Conservation (phyloP, 2,888 invertebrate species). For the Cantharis lateralis region DNA sequence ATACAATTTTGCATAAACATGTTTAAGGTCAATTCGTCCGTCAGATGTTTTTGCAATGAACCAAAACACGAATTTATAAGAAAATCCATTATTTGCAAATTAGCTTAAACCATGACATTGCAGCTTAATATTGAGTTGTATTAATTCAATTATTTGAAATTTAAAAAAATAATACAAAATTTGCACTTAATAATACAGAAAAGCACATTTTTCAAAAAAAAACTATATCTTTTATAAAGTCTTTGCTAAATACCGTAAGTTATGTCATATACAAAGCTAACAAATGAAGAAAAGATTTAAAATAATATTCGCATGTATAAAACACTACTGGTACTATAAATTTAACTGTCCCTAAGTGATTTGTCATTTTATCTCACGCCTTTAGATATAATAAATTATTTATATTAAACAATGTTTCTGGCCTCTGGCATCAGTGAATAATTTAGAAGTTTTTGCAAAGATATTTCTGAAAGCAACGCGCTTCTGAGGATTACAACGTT, state of each 20-base stretch:
- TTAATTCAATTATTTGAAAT: too few species aligned
- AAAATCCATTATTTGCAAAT: too few species aligned
- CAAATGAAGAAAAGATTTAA: conserved; percentile 7
- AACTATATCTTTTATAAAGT: background rate
- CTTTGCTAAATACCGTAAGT: background rate
- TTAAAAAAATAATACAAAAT: background rate
- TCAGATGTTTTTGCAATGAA: too few species aligned
- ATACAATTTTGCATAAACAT: too few species aligned
- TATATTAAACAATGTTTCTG: conserved; percentile 40
- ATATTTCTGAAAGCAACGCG: conserved; percentile 20
- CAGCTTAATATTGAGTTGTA: too few species aligned
- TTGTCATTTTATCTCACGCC: conserved; percentile 41
- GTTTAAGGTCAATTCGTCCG: too few species aligned
- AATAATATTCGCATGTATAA: conserved; percentile 17
- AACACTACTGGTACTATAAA: conserved; percentile 13
- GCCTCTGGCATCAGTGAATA: conserved; percentile 28
- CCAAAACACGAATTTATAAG: too few species aligned
- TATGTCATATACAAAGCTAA: conserved; percentile 11
- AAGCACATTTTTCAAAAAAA: background rate
- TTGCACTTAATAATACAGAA: background rate
- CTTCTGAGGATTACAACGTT: conserved; percentile 25
- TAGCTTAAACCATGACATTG: background rate
- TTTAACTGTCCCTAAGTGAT: conserved; percentile 33
- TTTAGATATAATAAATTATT: conserved; percentile 41
- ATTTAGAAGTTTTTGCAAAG: conserved; percentile 26